Conservation (phyloP, 2,888 invertebrate genomes). For the Campoplex nolae region DNA sequence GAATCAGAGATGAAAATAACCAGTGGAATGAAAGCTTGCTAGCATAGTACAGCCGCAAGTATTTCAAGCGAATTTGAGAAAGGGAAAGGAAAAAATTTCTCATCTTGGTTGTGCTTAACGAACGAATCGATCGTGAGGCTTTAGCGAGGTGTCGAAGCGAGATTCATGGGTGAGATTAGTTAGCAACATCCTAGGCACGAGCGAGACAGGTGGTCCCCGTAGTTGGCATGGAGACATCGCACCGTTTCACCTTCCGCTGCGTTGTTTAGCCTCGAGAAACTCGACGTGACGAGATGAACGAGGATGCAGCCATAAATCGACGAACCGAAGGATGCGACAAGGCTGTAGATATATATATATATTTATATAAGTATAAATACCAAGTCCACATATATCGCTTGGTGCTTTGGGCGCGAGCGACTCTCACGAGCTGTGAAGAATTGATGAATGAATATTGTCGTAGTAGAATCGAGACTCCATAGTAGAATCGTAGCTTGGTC, state of each 20-base stretch:
- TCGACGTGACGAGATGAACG: constrained; percentile 53
- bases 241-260: constrained; percentile 54
- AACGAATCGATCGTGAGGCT: constrained; percentile 45
- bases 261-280: constrained; percentile 38
- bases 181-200: constrained; percentile 33
- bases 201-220: constrained; percentile 65
- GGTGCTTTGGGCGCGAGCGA: constrained; percentile 35
- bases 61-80: neutral
- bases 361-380: neutral
- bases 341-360: neutral
- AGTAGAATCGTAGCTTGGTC: constrained; percentile 31
- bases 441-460: constrained; percentile 68
- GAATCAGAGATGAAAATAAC: constrained; percentile 26
- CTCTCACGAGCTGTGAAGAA: constrained; percentile 55
- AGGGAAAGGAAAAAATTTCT: neutral
- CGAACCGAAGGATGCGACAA: constrained; percentile 33
- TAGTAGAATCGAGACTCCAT: constrained; percentile 49
- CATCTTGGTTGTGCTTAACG: constrained; percentile 33
- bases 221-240: constrained; percentile 44
- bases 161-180: constrained; percentile 62
- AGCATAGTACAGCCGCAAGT: neutral
- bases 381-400: constrained; percentile 13
- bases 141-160: constrained; percentile 56
- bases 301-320: constrained; percentile 50
- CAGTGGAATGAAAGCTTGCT: neutral